Base-by-base conservation (phyloP, 2,888 invertebrate genomes). In the Nasonia oneida region DNA sequence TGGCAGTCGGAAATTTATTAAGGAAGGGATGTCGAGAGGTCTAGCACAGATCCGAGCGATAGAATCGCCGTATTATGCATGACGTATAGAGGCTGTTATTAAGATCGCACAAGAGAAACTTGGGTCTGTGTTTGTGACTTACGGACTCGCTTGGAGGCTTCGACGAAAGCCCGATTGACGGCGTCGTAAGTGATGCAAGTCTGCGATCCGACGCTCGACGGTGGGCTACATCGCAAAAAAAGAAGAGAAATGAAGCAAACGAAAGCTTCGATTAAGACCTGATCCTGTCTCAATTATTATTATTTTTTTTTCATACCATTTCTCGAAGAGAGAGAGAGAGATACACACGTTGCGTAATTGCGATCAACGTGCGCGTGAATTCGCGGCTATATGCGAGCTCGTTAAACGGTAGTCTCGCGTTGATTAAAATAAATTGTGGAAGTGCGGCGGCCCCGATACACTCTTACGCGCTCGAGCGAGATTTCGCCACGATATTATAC, bases 161-260 rank as follows among this genome's bases (percentile, higher is more conserved):
- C 97, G 89, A 97, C 94, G 94, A 98, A 98, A 73, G 98, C 98
- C 90, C 97, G 96, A 94, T 98, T 98, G 87, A 98, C 95, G 80
- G 98, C 97, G 90, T 98, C 97, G 93, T 97, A 98, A 6, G 98
- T 98, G 92, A 98, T 97, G 93, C 98, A 98, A 87, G 96, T 96
- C 88, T 96, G 95, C 79, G 96, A 96, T 90, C 95, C 96, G 91
- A 89, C 88, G 23, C 18, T 15, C 4, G 90, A 84, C 70, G 91
- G 80, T 47, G 93, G 90, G 87, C 96, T 96, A 94, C 10, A 86
- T 88, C 23, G 23, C 5, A 50, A 57, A 39, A 33, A 53, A 15
- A 6, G 57, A 15, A 50, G 15, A 74, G 23, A 47, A 29, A 29
- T 29, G 29, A 29, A 50, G 47, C 23, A 53, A 33, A 73, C 12